These are phyloP conservation scores for Clarias fuscus DNA, from an alignment of 2,797 vertebrate species.

Conservation along the genomic window DNA sequence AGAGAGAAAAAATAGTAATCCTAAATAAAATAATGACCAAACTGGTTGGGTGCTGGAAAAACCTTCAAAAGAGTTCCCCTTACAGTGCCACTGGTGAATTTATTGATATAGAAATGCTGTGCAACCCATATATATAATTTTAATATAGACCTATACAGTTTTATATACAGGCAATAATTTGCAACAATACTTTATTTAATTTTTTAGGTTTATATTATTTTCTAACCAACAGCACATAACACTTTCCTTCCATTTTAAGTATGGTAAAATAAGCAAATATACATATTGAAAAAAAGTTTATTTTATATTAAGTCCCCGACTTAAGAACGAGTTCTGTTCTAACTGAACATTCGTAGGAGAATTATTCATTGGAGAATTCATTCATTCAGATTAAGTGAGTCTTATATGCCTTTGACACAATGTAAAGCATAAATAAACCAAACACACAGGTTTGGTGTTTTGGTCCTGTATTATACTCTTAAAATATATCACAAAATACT, in stretches of 20 bases:
- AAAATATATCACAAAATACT: no score
- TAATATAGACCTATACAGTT: not conserved
- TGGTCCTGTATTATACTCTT: not conserved
- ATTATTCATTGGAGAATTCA: not conserved
- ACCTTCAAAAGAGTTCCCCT: not conserved
- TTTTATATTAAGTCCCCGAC: not conserved
- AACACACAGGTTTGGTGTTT: not conserved
- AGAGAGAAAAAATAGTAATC: not conserved
- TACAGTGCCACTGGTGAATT: not conserved
- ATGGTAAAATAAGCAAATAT: not conserved
- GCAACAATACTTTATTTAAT: no score
- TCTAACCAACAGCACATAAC: no score
- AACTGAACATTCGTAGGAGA: not conserved
- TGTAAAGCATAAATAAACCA: no score
- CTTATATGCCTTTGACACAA: no score
- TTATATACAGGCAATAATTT: not conserved
- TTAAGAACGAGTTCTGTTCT: no score
- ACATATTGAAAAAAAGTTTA: not conserved
- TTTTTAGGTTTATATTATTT: no score
- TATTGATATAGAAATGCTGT: not conserved
- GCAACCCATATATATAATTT: not conserved
- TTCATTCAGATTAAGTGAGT: no score
- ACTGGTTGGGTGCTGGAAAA: not conserved
- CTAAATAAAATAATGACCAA: not conserved
- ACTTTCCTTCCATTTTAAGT: no score